A percentile compares a stretch with the other conserved stretches of the same genome.
These are phyloP conservation scores for Aricia artaxerxes DNA, from an alignment of 2,888 invertebrate genomes.

Conservation along the genomic window DNA sequence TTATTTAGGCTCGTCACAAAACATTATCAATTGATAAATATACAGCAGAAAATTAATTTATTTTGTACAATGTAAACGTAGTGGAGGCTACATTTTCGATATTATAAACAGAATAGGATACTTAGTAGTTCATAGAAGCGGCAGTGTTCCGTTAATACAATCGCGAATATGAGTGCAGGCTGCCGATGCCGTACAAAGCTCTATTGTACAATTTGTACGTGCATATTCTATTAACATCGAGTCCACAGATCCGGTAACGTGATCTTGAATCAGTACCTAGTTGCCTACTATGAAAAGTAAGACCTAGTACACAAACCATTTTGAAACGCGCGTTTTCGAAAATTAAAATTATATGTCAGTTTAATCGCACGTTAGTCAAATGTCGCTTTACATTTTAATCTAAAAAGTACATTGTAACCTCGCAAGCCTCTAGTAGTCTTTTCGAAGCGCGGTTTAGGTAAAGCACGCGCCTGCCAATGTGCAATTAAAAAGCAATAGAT, in stretches of 20 bases:
- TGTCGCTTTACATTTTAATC: too few species aligned
- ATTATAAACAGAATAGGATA: background rate
- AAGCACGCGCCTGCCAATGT: too few species aligned
- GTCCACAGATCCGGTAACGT: constrained; percentile 26
- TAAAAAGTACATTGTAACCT: too few species aligned
- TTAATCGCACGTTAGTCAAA: too few species aligned
- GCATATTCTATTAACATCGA: constrained; percentile 28
- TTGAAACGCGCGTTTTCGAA: background rate
- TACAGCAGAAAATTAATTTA: too few species aligned
- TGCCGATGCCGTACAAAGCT: background rate
- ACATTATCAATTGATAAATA: too few species aligned
- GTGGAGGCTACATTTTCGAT: background rate
- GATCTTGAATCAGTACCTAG: constrained; percentile 22
- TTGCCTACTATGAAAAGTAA: background rate
- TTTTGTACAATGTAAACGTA: background rate
- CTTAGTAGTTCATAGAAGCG: constrained; percentile 4
- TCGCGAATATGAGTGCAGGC: constrained; percentile 12
- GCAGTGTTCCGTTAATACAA: constrained; percentile 22
- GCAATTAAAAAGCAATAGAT: too few species aligned
- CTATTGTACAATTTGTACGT: constrained; percentile 10
- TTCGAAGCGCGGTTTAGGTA: too few species aligned
- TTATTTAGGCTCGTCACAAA: too few species aligned
- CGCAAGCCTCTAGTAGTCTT: too few species aligned
- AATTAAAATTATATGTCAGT: background rate
- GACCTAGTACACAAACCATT: background rate